Evolutionary conservation across 1,140 invertebrate species (phyloP).

Genomic region (Tetramorium alpestre): DNA sequence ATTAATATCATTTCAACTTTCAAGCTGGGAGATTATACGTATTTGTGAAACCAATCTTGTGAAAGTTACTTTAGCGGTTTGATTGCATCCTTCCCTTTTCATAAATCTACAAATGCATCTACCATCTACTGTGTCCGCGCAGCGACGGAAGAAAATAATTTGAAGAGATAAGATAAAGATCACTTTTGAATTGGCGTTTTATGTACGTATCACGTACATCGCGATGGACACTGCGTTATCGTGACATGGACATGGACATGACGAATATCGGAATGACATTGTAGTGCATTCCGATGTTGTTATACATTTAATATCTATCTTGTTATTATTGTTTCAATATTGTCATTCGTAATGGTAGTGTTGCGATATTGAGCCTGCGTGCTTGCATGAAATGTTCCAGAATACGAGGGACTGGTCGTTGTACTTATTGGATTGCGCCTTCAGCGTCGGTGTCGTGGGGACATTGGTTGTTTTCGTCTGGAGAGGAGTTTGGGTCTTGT

Average conservation of each 20-base stretch:
- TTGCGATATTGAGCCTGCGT: conserved; percentile 33
- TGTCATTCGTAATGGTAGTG: conserved; percentile 57
- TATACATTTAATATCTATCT: conserved; percentile 20
- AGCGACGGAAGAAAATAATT: background rate
- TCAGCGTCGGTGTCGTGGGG: conserved; percentile 93
- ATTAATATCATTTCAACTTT: no score
- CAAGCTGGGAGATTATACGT: no score
- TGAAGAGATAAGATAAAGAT: conserved; percentile 2
- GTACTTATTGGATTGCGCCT: conserved; percentile 93
- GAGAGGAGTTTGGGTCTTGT: conserved; percentile 93
- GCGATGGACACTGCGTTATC: background rate
- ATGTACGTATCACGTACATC: background rate
- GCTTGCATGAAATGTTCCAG: conserved; percentile 84
- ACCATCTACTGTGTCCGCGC: background rate
- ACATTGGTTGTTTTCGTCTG: conserved; percentile 95
- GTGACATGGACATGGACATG: background rate
- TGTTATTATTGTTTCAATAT: background rate
- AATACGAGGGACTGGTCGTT: conserved; percentile 89
- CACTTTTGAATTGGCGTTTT: background rate
- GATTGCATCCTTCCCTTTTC: background rate
- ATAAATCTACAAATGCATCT: background rate
- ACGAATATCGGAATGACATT: background rate
- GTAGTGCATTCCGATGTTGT: background rate
- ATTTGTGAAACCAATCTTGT: background rate
- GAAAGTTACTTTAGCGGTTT: background rate